These are phyloP conservation scores for Lamellibrachia luymesi DNA, from an alignment of 1,140 invertebrate species.

Conservation along the genomic window DNA sequence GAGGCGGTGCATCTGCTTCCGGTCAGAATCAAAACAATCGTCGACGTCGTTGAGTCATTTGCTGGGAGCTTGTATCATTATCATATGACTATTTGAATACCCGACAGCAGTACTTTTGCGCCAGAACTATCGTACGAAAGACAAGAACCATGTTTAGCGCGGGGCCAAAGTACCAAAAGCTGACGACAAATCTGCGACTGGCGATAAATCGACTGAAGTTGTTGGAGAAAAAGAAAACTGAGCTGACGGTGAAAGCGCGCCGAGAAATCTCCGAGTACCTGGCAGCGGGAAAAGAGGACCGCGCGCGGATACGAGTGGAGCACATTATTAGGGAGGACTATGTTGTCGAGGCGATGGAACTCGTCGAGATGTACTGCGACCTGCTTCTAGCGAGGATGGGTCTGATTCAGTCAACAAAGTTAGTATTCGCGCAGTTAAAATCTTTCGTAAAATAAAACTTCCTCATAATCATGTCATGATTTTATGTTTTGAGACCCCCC, in stretches of 20 bases:
- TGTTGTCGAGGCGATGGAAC: slow-evolving; percentile 97
- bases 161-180: slow-evolving; percentile 63
- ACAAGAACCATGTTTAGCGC: slow-evolving; percentile 23
- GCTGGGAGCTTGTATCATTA: background rate
- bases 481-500: too few species aligned
- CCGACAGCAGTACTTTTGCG: background rate
- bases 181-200: slow-evolving; percentile 93
- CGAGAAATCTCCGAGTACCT: slow-evolving; percentile 98
- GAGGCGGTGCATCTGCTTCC: background rate
- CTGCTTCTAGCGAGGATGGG: slow-evolving; percentile 95
- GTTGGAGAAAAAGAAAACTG: slow-evolving; percentile 97
- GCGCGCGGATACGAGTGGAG: slow-evolving; percentile 94
- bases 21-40: background rate
- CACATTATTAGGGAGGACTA: slow-evolving; percentile 99
- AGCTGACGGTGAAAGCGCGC: slow-evolving; percentile 90
- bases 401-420: slow-evolving; percentile 95
- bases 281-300: slow-evolving; percentile 74
- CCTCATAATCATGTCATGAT: too few species aligned
- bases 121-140: background rate
- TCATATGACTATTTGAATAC: background rate
- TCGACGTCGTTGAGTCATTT: background rate
- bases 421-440: slow-evolving; percentile 42
- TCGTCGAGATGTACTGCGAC: slow-evolving; percentile 99
- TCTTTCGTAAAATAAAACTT: background rate
- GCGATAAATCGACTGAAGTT: slow-evolving; percentile 91